Evolutionary conservation across 2,888 invertebrate genomes (phyloP).

Genomic region (Scaptomyza polygonia): DNA sequence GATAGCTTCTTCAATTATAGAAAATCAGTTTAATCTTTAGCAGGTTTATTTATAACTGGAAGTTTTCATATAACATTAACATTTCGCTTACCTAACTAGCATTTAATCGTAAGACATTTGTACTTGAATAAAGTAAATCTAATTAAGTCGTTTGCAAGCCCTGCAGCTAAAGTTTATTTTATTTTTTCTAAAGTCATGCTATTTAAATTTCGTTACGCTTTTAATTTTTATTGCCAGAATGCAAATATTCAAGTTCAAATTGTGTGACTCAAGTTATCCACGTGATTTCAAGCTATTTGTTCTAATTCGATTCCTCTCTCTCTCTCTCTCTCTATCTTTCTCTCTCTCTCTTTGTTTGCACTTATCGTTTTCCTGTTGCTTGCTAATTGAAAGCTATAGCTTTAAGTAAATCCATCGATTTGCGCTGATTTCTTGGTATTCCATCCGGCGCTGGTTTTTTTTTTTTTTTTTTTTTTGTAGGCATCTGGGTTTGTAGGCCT

Average conservation of each 20-base stretch:
- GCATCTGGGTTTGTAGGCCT: slow-evolving; percentile 81
- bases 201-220: slow-evolving; percentile 22
- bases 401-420: slow-evolving; percentile 23
- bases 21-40: slow-evolving; percentile 12
- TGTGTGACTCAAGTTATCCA: slow-evolving; percentile 19
- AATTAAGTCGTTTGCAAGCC: slow-evolving; percentile 7
- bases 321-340: neutral
- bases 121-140: slow-evolving; percentile 16
- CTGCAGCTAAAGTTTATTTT: neutral
- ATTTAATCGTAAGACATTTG: slow-evolving; percentile 29
- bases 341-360: neutral
- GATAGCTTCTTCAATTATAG: slow-evolving; percentile 3
- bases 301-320: neutral
- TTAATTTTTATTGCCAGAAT: slow-evolving; percentile 19
- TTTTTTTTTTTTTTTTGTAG: slow-evolving; percentile 74
- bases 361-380: neutral
- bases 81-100: slow-evolving; percentile 20
- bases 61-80: slow-evolving; percentile 5
- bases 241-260: slow-evolving; percentile 33
- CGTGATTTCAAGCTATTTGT: slow-evolving; percentile 16
- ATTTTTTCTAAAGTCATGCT: slow-evolving; percentile 28
- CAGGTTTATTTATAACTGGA: slow-evolving; percentile 24
- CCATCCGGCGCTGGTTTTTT: slow-evolving; percentile 43
- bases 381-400: slow-evolving; percentile 30
- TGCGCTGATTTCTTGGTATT: slow-evolving; percentile 29